Evolutionary conservation across 2,797 vertebrate species (phyloP).

Genomic region (Synaphobranchus kaupii): DNA sequence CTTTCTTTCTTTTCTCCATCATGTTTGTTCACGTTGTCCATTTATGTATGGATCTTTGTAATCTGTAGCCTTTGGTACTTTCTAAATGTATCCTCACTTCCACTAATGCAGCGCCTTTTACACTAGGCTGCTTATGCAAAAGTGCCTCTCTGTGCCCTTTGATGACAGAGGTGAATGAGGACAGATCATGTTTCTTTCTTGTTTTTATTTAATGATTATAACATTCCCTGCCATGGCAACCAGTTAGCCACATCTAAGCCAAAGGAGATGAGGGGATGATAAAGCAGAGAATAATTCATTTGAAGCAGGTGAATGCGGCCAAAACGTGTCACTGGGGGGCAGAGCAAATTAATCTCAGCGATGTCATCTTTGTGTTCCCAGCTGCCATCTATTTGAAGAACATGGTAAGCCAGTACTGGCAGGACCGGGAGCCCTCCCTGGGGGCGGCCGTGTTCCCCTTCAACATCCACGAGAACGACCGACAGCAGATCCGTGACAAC

Average conservation of each 20-base stretch:
- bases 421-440: constrained; percentile 86
- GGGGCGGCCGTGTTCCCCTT: constrained; percentile 91
- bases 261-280: background rate
- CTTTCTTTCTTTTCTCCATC: too few species aligned
- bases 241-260: background rate
- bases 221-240: background rate
- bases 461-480: constrained; percentile 96
- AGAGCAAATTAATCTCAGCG: background rate
- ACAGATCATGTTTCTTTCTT: background rate
- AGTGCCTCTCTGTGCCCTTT: background rate
- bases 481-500: constrained; percentile 92
- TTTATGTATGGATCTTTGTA: too few species aligned
- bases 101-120: background rate
- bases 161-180: background rate
- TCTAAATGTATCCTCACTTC: background rate
- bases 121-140: background rate
- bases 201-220: background rate
- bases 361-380: constrained; percentile 51
- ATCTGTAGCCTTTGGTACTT: too few species aligned
- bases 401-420: constrained; percentile 98
- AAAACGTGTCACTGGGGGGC: background rate
- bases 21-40: too few species aligned
- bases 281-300: background rate
- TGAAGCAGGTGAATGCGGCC: background rate
- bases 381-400: constrained; percentile 99